Conservation (phyloP, 2,113 vertebrate genomes). For the Solea solea region DNA sequence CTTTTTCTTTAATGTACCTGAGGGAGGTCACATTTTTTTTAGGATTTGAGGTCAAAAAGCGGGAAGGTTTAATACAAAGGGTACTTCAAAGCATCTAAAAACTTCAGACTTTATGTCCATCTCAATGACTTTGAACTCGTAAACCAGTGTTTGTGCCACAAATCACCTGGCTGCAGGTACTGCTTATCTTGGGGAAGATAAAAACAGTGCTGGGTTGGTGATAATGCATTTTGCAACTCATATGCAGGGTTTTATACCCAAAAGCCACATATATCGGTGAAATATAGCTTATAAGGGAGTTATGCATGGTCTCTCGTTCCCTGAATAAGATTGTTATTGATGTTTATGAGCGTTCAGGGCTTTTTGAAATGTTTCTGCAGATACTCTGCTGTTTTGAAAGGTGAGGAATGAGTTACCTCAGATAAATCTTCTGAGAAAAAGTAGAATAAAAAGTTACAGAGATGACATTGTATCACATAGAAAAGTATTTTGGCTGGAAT, state of each 20-base stretch:
- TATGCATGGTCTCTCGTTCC: not conserved
- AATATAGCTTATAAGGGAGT: constrained; percentile 33
- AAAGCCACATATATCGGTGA: constrained; percentile 1
- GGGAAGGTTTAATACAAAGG: constrained; percentile 29
- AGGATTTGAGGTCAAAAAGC: constrained; percentile 14
- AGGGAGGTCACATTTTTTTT: constrained; percentile 7
- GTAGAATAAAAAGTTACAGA: not conserved
- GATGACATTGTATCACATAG: not conserved
- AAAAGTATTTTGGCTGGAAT: not conserved
- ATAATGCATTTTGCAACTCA: not conserved
- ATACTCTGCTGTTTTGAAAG: constrained; percentile 2
- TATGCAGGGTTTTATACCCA: not conserved
- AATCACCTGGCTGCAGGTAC: constrained; percentile 24
- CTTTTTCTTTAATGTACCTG: constrained; percentile 1
- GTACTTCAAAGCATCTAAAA: constrained; percentile 19
- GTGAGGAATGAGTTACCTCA: constrained; percentile 31
- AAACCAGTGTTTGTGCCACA: constrained; percentile 13
- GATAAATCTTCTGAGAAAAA: not conserved
- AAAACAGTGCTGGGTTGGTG: constrained; percentile 2
- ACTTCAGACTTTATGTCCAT: constrained; percentile 14
- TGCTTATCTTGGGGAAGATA: constrained; percentile 2
- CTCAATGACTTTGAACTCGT: constrained; percentile 12
- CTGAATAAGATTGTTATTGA: constrained; percentile 27
- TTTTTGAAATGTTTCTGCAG: constrained; percentile 17
- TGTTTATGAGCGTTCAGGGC: constrained; percentile 37